These are phyloP conservation scores for Setophaga kirtlandii DNA, from an alignment of 2,113 vertebrate genomes.

Conservation along the genomic window DNA sequence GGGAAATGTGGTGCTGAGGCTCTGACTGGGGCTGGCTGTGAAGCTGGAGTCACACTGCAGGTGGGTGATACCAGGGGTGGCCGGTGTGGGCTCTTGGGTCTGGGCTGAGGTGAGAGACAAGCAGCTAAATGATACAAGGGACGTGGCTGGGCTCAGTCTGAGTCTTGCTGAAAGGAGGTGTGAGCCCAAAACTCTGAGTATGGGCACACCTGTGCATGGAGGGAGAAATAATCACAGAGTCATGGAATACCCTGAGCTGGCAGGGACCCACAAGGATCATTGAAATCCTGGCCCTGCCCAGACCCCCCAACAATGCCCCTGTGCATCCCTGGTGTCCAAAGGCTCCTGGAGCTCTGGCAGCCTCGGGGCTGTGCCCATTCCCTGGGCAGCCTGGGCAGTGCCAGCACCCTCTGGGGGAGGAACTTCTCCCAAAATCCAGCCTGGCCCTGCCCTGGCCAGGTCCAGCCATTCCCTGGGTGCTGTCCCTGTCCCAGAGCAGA, in stretches of 20 bases:
- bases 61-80: neutral
- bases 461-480: fast-evolving
- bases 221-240: neutral
- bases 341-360: neutral
- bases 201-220: fast-evolving
- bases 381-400: neutral
- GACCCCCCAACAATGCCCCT: fast-evolving
- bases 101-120: neutral
- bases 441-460: neutral
- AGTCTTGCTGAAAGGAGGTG: neutral
- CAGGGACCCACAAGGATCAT: neutral
- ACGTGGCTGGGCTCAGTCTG: neutral
- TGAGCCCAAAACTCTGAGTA: fast-evolving
- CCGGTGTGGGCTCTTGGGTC: neutral
- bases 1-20: neutral
- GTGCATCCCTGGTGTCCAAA: neutral
- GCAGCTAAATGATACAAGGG: fast-evolving
- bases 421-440: neutral
- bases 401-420: neutral
- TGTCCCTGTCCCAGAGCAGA: neutral
- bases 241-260: neutral
- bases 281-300: neutral
- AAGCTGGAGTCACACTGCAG: neutral
- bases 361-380: neutral
- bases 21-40: neutral